Evolutionary conservation across 2,113 vertebrate genomes (phyloP), one percentile per base, ranked within the genome.

Genomic region (Nothoprocta perdicaria): DNA sequence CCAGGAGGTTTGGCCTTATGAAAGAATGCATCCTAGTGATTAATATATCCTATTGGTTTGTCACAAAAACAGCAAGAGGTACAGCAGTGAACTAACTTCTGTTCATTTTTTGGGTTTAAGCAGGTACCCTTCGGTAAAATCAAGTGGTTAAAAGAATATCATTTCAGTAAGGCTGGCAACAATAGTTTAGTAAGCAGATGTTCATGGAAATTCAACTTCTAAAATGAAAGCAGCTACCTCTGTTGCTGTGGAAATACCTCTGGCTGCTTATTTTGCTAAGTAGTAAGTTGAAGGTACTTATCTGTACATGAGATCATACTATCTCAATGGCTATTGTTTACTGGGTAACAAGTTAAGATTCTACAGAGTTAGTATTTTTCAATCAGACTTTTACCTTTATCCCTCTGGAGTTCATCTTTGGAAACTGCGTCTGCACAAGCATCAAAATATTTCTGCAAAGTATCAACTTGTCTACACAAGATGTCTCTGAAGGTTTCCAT

Each of bases 401-500:
- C 99, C 81, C 98, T 98, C 94, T 99, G 98, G 94, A 99, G 98
- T 95, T 99, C 99, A 74, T 99, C 99, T 97, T 98, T 99, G 96
- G 98, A 99, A 91, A 99, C 98, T 14, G 96, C 98, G 96, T 99
- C 98, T 19, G 99, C 98, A 88, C 99, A 98, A 24, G 96, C 97
- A 96, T 98, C 98, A n/a, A 98, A 98, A 85, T 95, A 98, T 90
- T 98, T 98, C 87, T 98, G 98, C 11, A 98, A 96, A 65, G 98
- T 98, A 95, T 98, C 98, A 52, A 98, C 98, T 89, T 98, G 98
- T 97, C 98, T 97, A 84, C 98, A 98, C 10, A 98, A 97, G 94
- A 99, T 99, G 91, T 99, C 99, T 95, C 99, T 98, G 94, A 99
- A 99, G 12, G 99, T 99, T 97, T 99, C 99, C 99, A 99, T 99